Percentiles rank a stretch among this genome's conserved stretches.
phyloP scores from a whole-genome alignment of 2,113 vertebrate genomes.

The Diadophis punctatus region DNA sequence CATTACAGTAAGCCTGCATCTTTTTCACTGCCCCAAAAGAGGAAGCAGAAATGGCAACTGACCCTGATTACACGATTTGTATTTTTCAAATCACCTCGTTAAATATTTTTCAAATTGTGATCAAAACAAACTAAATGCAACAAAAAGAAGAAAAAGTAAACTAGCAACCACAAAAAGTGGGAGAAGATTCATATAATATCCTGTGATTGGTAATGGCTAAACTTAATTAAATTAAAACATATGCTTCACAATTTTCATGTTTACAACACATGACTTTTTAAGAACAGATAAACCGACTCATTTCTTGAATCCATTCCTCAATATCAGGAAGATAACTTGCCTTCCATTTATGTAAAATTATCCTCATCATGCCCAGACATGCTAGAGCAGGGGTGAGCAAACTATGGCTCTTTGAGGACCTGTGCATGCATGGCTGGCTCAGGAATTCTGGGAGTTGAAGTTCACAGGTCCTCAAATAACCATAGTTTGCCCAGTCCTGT shows the following conservation, averaged over 20 bases:
- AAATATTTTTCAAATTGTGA: background rate
- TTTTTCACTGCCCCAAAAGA: background rate
- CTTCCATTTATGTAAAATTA: background rate
- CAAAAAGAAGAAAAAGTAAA: background rate
- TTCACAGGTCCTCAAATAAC: too few relatives aligned
- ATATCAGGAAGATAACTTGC: background rate
- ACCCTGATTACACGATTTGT: background rate
- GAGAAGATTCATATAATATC: background rate
- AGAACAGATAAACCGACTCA: background rate
- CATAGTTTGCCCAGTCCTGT: too few relatives aligned
- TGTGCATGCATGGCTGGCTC: too few relatives aligned
- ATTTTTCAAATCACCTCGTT: background rate
- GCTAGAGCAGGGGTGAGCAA: too few relatives aligned
- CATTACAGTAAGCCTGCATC: background rate
- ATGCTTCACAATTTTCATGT: background rate
- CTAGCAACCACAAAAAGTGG: background rate
- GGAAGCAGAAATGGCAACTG: background rate
- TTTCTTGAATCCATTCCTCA: background rate
- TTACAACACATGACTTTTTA: background rate
- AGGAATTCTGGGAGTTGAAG: too few relatives aligned
- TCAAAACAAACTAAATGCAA: background rate
- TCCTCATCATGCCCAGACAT: background rate
- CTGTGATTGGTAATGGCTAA: background rate
- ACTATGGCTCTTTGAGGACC: too few relatives aligned
- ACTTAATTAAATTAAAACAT: background rate